Evolutionary conservation across 2,797 vertebrate genomes (phyloP).

Genomic region (Valencia hispanica): DNA sequence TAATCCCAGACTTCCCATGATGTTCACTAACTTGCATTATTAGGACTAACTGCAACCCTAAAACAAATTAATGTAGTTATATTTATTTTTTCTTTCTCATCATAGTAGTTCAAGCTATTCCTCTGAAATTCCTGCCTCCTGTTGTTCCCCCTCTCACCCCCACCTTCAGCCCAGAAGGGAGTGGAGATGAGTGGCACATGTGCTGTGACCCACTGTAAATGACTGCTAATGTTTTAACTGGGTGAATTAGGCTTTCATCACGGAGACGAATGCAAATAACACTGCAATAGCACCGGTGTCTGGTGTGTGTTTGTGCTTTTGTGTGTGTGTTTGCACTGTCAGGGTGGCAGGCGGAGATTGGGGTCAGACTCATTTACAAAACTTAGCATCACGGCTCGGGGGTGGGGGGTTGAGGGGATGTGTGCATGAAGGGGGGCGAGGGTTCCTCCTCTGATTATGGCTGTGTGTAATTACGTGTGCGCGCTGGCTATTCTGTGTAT

Average conservation of each 20-base stretch:
- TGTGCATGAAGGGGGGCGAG: slow-evolving; percentile 86
- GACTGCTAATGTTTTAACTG: slow-evolving; percentile 99
- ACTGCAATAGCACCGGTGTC: slow-evolving; percentile 68
- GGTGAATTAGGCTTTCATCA: slow-evolving; percentile 99
- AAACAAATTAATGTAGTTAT: slow-evolving; percentile 2
- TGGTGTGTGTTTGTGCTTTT: slow-evolving; percentile 38
- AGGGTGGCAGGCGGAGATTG: slow-evolving; percentile 98
- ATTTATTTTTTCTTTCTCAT: background rate
- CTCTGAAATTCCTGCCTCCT: slow-evolving; percentile 32
- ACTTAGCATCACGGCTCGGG: slow-evolving; percentile 96
- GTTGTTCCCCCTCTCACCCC: background rate
- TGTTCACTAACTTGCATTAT: slow-evolving; percentile 16
- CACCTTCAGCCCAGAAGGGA: slow-evolving; percentile 33
- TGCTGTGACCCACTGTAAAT: slow-evolving; percentile 94
- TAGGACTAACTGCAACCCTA: slow-evolving; percentile 12
- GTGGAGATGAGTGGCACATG: slow-evolving; percentile 73
- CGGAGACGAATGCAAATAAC: slow-evolving; percentile 95
- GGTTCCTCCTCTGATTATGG: slow-evolving; percentile 96
- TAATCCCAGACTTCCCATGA: background rate
- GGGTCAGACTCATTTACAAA: slow-evolving; percentile 99
- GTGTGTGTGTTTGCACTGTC: slow-evolving; percentile 76
- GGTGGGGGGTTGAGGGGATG: slow-evolving; percentile 70
- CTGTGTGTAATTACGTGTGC: slow-evolving; percentile 77
- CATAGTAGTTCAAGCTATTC: slow-evolving; percentile 17
- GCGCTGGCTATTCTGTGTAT: slow-evolving; percentile 18